phyloP scores from a whole-genome alignment of 2,113 vertebrate genomes.

The Malurus elegans region DNA sequence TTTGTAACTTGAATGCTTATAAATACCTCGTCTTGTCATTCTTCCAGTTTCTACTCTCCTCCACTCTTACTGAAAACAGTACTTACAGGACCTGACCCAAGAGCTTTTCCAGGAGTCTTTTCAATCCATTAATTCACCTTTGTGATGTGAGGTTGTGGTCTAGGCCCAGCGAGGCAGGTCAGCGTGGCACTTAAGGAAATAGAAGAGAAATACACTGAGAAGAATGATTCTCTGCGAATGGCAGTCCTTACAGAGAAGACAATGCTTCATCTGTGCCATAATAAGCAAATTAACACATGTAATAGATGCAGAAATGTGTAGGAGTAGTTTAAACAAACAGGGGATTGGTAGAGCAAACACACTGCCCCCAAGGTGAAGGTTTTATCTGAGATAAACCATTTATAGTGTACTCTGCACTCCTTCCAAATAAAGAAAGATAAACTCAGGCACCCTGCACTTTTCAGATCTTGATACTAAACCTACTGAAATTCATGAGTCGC shows the following conservation, averaged over 20 bases:
- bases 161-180: neutral
- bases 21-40: neutral
- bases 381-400: neutral
- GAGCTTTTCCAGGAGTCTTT: neutral
- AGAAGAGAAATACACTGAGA: neutral
- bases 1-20: neutral
- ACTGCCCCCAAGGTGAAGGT: neutral
- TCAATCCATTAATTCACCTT: neutral
- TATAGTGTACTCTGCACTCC: neutral
- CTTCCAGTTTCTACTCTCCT: neutral
- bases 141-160: neutral
- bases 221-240: neutral
- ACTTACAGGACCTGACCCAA: neutral
- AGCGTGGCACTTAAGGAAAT: neutral
- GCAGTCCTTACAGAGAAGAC: neutral
- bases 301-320: neutral
- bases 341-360: neutral
- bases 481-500: neutral
- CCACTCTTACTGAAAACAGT: neutral
- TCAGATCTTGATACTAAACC: neutral
- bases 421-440: neutral
- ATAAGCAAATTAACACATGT: neutral
- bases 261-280: neutral
- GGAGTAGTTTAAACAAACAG: neutral
- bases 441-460: neutral